Evolutionary conservation across 2,888 invertebrate genomes (phyloP).

Genomic region (Plebejus melissa): DNA sequence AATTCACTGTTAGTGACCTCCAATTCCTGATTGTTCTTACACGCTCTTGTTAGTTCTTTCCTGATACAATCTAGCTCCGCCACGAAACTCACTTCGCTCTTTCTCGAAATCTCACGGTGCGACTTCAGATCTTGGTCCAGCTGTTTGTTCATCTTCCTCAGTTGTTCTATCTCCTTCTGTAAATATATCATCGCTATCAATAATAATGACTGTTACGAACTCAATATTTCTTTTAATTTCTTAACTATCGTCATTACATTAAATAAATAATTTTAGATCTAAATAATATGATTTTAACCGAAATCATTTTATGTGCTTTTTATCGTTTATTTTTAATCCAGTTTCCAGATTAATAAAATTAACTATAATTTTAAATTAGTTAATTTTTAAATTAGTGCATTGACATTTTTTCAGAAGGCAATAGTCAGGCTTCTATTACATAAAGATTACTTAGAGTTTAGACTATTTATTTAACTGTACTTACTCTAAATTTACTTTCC

Average conservation of each 20-base stretch:
- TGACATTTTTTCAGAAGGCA: too few relatives aligned
- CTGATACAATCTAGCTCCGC: conserved; percentile 73
- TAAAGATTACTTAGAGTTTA: too few relatives aligned
- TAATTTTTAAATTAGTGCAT: too few relatives aligned
- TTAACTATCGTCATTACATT: too few relatives aligned
- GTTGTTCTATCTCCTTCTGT: conserved; percentile 61
- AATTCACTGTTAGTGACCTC: conserved; percentile 84
- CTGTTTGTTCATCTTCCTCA: conserved; percentile 59
- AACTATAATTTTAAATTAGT: too few relatives aligned
- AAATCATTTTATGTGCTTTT: too few relatives aligned
- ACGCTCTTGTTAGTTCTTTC: conserved; percentile 71
- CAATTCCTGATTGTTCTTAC: conserved; percentile 80
- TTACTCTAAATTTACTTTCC: conserved; percentile 66
- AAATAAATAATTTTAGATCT: too few relatives aligned
- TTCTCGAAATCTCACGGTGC: conserved; percentile 68
- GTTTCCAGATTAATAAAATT: too few relatives aligned
- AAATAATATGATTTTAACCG: too few relatives aligned
- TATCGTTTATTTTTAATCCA: too few relatives aligned
- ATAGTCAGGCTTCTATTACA: too few relatives aligned
- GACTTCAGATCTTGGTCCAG: conserved; percentile 70
- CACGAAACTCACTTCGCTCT: conserved; percentile 62
- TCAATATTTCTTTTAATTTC: not conserved
- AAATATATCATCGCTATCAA: conserved; percentile 25
- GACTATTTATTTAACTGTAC: conserved; percentile 28
- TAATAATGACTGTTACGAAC: too few relatives aligned